Evolutionary conservation across 2,888 invertebrate genomes (phyloP).

Genomic region (Hirudinaria manillensis): DNA sequence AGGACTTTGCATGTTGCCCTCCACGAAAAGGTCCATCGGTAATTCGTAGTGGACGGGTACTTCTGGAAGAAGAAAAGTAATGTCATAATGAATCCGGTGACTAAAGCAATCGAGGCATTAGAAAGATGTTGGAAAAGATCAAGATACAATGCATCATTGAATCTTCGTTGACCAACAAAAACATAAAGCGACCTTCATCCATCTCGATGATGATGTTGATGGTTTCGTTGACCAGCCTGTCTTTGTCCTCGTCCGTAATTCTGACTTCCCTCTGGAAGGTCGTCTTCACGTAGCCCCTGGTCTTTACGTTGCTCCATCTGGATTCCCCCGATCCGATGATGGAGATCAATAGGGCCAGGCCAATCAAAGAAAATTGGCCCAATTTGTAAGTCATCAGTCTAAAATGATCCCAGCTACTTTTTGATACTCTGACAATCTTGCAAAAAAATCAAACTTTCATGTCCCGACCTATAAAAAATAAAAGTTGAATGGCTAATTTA

Average conservation of each 20-base stretch:
- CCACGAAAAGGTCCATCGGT: slow-evolving; percentile 47
- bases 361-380: too few relatives aligned
- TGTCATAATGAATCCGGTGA: too few relatives aligned
- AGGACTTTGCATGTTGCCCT: slow-evolving; percentile 44
- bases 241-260: slow-evolving; percentile 13
- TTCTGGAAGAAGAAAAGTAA: slow-evolving; percentile 9
- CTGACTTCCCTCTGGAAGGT: slow-evolving; percentile 14
- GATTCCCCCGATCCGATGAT: neutral
- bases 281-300: slow-evolving; percentile 16
- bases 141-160: neutral
- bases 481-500: too few relatives aligned
- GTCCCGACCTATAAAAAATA: too few relatives aligned
- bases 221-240: slow-evolving; percentile 17
- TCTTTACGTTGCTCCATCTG: neutral
- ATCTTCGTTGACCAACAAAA: neutral
- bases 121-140: too few relatives aligned
- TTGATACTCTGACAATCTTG: too few relatives aligned
- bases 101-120: too few relatives aligned
- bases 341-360: neutral
- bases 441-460: too few relatives aligned
- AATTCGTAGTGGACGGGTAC: slow-evolving; percentile 45
- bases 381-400: too few relatives aligned
- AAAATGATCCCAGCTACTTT: too few relatives aligned
- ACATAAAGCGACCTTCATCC: slow-evolving; percentile 5
- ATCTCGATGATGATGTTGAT: slow-evolving; percentile 24